phyloP scores from a whole-genome alignment of 2,888 invertebrate species.

The Drosophila subsilvestris region DNA sequence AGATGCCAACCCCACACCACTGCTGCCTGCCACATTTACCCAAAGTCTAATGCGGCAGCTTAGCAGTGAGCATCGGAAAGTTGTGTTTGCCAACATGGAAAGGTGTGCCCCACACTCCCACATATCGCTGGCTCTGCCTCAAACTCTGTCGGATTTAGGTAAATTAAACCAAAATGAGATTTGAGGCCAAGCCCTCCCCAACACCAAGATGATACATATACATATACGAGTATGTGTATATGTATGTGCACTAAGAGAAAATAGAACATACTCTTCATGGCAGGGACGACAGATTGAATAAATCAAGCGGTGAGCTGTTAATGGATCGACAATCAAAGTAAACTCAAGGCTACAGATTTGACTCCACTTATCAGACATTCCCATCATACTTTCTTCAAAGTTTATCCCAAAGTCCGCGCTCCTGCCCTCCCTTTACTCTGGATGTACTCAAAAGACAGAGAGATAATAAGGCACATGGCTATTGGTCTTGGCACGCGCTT shows the following conservation, averaged over 20 bases:
- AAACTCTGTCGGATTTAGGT: slow-evolving; percentile 36
- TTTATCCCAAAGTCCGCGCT: background rate
- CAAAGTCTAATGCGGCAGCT: slow-evolving; percentile 23
- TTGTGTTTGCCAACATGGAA: slow-evolving; percentile 29
- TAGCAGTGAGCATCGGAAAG: slow-evolving; percentile 28
- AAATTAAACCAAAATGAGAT: slow-evolving; percentile 55
- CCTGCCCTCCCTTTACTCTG: background rate
- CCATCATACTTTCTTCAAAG: background rate
- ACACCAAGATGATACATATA: slow-evolving; percentile 4
- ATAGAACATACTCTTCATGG: background rate
- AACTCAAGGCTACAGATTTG: no score
- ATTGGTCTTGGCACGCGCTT: slow-evolving; percentile 38
- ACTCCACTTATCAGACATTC: no score
- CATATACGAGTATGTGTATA: no score
- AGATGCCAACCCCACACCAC: background rate
- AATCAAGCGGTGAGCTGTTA: no score
- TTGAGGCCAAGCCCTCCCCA: slow-evolving; percentile 37
- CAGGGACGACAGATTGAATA: no score
- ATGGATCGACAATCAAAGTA: no score
- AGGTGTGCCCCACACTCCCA: slow-evolving; percentile 32
- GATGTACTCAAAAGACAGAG: background rate
- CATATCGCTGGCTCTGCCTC: slow-evolving; percentile 1
- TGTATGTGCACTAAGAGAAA: background rate
- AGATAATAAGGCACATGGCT: slow-evolving; percentile 44
- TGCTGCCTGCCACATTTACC: background rate